Percentiles rank a stretch among this genome's conserved stretches.
Conservation (phyloP, 2,888 invertebrate genomes). For the Tholera decimalis region DNA sequence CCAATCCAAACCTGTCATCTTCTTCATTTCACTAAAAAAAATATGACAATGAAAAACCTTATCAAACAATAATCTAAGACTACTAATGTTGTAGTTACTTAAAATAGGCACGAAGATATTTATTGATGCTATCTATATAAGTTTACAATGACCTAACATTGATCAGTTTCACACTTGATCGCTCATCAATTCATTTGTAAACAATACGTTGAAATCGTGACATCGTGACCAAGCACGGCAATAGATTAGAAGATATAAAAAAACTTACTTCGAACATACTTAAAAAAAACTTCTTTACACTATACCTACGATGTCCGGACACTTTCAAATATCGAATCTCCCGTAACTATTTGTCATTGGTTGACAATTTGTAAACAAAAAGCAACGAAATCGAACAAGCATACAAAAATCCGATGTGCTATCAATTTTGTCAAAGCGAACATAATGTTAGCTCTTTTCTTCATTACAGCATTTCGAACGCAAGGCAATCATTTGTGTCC, state of each 20-base stretch:
- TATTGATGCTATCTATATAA: not conserved
- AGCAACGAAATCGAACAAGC: not conserved
- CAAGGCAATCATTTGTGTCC: not conserved
- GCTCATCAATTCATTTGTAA: conserved; percentile 32
- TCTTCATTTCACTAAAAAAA: no score
- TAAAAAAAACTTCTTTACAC: not conserved
- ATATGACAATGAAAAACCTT: no score
- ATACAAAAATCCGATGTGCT: not conserved
- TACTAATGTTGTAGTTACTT: no score
- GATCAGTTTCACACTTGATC: not conserved
- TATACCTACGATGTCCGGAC: not conserved
- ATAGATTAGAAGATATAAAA: not conserved
- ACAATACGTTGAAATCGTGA: conserved; percentile 33
- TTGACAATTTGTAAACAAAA: not conserved
- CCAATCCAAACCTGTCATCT: no score
- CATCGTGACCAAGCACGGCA: not conserved
- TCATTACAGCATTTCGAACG: not conserved
- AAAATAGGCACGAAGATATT: not conserved
- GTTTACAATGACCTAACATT: not conserved
- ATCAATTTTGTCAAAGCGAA: not conserved
- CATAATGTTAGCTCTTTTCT: not conserved
- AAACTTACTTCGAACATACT: not conserved
- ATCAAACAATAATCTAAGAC: not conserved
- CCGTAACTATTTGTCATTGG: not conserved
- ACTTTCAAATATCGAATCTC: not conserved